Evolutionary conservation across 2,888 invertebrate species (phyloP).

Genomic region (Gnatocerus cornutus): DNA sequence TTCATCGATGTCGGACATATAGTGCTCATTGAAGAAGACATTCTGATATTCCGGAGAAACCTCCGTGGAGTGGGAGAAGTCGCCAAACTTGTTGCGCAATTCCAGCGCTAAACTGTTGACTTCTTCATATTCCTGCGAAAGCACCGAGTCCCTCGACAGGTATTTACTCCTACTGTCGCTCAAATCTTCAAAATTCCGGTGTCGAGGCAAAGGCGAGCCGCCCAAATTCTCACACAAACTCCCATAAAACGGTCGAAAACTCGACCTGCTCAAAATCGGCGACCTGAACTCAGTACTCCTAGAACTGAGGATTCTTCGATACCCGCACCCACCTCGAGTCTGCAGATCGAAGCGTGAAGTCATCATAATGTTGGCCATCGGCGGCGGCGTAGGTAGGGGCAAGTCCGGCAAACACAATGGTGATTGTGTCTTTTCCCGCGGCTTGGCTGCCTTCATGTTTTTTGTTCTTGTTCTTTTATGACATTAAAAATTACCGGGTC

Average conservation of each 20-base stretch:
- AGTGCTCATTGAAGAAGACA: conserved; percentile 67
- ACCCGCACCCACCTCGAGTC: conserved; percentile 64
- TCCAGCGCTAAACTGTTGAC: conserved; percentile 64
- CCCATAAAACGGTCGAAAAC: conserved; percentile 41
- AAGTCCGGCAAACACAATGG: conserved; percentile 65
- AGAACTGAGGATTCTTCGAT: conserved; percentile 65
- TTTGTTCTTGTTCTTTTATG: conserved; percentile 24
- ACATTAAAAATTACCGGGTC: conserved; percentile 39
- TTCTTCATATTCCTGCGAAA: conserved; percentile 67
- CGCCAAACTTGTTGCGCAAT: conserved; percentile 60
- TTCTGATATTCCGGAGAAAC: conserved; percentile 61
- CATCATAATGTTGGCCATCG: conserved; percentile 69
- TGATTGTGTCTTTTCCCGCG: conserved; percentile 56
- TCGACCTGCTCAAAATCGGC: conserved; percentile 57
- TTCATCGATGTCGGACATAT: conserved; percentile 70
- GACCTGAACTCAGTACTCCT: conserved; percentile 61
- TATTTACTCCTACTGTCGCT: conserved; percentile 62
- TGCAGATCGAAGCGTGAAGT: conserved; percentile 67
- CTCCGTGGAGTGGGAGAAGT: conserved; percentile 45
- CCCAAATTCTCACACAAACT: conserved; percentile 50
- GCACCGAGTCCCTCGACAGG: conserved; percentile 63
- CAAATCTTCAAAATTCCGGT: conserved; percentile 60
- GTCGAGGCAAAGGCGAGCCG: conserved; percentile 60
- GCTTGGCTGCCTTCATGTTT: conserved; percentile 58
- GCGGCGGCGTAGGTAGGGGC: conserved; percentile 69